Conservation (phyloP, 2,888 invertebrate species). For the Anoplius nigerrimus region DNA sequence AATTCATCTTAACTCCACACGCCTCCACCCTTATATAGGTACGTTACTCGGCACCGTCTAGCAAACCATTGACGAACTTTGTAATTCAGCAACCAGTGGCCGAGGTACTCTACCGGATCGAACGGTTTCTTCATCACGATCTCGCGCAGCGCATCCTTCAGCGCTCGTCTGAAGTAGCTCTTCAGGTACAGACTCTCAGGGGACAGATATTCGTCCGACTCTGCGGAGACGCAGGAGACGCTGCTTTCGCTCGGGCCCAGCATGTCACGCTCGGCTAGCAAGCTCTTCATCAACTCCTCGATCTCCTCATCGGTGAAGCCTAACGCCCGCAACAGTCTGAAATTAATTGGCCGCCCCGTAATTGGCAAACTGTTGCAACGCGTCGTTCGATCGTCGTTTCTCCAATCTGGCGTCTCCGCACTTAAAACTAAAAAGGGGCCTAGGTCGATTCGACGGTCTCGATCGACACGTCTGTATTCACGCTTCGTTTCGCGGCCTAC, state of each 20-base stretch:
- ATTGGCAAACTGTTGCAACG: too few species aligned
- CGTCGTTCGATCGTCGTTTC: too few species aligned
- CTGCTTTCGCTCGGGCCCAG: conserved; percentile 8
- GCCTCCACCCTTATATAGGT: neutral
- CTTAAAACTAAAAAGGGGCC: too few species aligned
- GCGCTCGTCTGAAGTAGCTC: conserved; percentile 41
- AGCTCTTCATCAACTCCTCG: conserved; percentile 16
- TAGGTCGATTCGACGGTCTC: too few species aligned
- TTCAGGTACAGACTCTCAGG: conserved; percentile 47
- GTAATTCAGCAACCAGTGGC: conserved; percentile 64
- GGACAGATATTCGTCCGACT: conserved; percentile 28
- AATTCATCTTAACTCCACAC: neutral
- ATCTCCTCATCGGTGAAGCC: conserved; percentile 25
- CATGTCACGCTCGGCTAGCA: conserved; percentile 16
- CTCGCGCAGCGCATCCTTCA: conserved; percentile 59
- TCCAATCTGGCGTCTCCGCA: too few species aligned
- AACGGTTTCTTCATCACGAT: conserved; percentile 57
- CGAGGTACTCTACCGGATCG: conserved; percentile 67
- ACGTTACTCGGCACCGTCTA: neutral
- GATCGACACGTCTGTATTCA: neutral
- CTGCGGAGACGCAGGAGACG: conserved; percentile 13
- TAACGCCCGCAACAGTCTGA: conserved; percentile 34
- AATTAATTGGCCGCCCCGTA: too few species aligned
- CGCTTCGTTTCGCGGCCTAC: neutral
- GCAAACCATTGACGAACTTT: conserved; percentile 42